A percentile compares a stretch with the other conserved stretches of the same genome.
Evolutionary conservation across 2,113 vertebrate genomes (phyloP).

Genomic region (Tetraodon nigroviridis): DNA sequence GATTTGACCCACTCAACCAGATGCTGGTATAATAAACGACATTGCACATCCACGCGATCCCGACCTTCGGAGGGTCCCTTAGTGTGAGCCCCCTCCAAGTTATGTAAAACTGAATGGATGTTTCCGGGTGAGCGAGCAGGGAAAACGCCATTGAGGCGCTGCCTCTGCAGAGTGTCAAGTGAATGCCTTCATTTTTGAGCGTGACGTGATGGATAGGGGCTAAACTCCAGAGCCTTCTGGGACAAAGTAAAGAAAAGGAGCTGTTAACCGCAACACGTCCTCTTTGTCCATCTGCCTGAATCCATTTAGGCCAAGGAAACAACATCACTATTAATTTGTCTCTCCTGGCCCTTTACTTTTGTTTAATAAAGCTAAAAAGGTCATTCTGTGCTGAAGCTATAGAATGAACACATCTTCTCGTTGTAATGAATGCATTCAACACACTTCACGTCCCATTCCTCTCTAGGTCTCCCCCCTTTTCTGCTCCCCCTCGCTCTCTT

Average conservation of each 20-base stretch:
- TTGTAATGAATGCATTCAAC: slow-evolving; percentile 28
- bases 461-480: slow-evolving; percentile 17
- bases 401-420: slow-evolving; percentile 18
- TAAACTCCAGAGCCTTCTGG: slow-evolving; percentile 20
- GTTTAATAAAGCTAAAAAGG: slow-evolving; percentile 45
- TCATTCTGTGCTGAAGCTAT: slow-evolving; percentile 23
- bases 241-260: slow-evolving; percentile 51
- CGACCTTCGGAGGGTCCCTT: not conserved
- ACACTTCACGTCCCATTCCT: slow-evolving; percentile 19
- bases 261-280: slow-evolving; percentile 45
- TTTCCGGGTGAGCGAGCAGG: slow-evolving; percentile 47
- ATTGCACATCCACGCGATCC: slow-evolving; percentile 18
- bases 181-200: slow-evolving; percentile 55
- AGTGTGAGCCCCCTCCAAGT: slow-evolving; percentile 2
- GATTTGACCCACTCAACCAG: slow-evolving; percentile 43
- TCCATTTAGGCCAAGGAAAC: slow-evolving; percentile 50
- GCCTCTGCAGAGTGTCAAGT: slow-evolving; percentile 57
- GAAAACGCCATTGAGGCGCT: slow-evolving; percentile 43
- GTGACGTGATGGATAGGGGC: slow-evolving; percentile 26
- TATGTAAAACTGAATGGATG: slow-evolving; percentile 52
- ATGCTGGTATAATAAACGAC: slow-evolving; percentile 42
- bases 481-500: not conserved
- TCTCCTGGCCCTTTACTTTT: slow-evolving; percentile 29
- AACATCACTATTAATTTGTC: slow-evolving; percentile 57
- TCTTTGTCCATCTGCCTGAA: slow-evolving; percentile 40